A percentile compares a stretch with the other conserved stretches of the same genome.
Evolutionary conservation across 1,140 invertebrate species (phyloP).

Genomic region (Proales similis): DNA sequence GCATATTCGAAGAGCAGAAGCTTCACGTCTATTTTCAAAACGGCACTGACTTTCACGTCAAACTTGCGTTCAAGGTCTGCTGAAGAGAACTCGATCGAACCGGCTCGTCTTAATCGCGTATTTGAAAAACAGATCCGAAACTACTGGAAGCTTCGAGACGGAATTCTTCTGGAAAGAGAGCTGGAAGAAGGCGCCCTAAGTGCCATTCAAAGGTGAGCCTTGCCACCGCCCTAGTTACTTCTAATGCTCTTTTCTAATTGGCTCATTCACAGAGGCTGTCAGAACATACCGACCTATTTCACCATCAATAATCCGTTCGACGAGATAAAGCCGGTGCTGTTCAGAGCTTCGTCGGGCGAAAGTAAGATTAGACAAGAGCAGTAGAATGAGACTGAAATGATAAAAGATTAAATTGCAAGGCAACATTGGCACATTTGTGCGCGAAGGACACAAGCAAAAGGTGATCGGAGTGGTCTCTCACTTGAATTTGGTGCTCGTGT

Average conservation of each 20-base stretch:
- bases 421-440: conserved; percentile 11
- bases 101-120: not conserved
- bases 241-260: too few species aligned
- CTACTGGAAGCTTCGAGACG: conserved; percentile 30
- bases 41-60: conserved; percentile 22
- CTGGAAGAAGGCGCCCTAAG: not conserved
- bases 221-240: too few species aligned
- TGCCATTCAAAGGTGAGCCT: too few species aligned
- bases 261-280: too few species aligned
- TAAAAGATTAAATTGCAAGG: not conserved
- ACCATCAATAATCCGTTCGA: conserved; percentile 21
- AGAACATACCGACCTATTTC: too few species aligned
- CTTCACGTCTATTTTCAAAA: conserved; percentile 26
- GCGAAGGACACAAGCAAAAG: conserved; percentile 20
- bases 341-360: conserved; percentile 22
- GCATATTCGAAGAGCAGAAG: conserved; percentile 18
- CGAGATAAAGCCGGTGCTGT: conserved; percentile 32
- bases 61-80: conserved; percentile 2
- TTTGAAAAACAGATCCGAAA: conserved; percentile 8
- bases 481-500: conserved; percentile 21
- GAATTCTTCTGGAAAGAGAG: conserved; percentile 17
- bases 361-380: conserved; percentile 5
- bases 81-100: not conserved
- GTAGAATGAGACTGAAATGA: not conserved
- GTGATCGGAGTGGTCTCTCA: conserved; percentile 17